Evolutionary conservation across 2,888 invertebrate species (phyloP), one percentile per base, ranked within the genome.

Genomic region (Tillus elongatus): DNA sequence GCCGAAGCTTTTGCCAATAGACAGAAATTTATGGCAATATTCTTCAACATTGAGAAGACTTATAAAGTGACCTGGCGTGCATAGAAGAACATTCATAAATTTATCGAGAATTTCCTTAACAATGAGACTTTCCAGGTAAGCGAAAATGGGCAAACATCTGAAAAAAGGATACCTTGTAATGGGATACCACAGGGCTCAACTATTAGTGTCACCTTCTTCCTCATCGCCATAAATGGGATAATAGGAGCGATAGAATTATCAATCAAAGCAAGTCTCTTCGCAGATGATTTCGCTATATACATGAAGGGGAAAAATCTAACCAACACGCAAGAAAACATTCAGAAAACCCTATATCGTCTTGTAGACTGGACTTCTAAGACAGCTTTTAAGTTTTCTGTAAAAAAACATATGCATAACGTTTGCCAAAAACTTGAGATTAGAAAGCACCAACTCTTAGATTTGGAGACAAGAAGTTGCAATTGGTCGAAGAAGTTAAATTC

Each of bases 101-200:
- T n/a, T n/a, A n/a, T n/a, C n/a, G n/a, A n/a, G n/a, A 33, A 30
- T 12, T 27, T 37, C 15, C 15, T 43, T 16, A 14, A 30, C 4
- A 31, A 33, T 14, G 15, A 35, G 31, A 38, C 30, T 1, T 38
- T 41, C 29, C 15, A 31, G n/a, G 35, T 41, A 10, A 38, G n/a
- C 15, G 10, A n/a, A n/a, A 38, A 38, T 12, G 27, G 27, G 12
- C 19, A 1, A n/a, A 12, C 15, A 1, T 41, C 38, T 2, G 15
- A 13, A 16, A 28, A 12, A 11, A n/a, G 15, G 2, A 13, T 8
- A 2, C 31, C 29, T 14, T 30, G 41, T 35, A 48, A 46, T 13
- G 42, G 44, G 1, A 39, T 45, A 4, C 43, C 47, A 30, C 43
- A 49, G 35, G 46, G 48, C 0, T 43, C 46, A 4, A 34, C 44